Percentiles rank a stretch among this genome's conserved stretches.
Conservation (phyloP, 2,888 invertebrate genomes). For the Rhingia campestris region DNA sequence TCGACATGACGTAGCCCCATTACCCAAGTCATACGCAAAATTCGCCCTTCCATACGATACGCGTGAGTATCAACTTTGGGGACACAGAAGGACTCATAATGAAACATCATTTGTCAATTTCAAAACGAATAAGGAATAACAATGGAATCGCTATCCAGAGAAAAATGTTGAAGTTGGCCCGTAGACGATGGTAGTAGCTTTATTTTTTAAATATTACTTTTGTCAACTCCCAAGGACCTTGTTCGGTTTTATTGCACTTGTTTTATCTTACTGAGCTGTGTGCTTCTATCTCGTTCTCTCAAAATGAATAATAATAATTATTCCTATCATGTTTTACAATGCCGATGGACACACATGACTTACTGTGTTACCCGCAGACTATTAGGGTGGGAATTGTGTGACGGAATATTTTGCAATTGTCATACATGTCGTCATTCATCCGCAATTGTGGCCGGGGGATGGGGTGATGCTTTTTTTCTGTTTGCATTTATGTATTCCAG, state of each 20-base stretch:
- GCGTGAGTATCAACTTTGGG: slow-evolving; percentile 43
- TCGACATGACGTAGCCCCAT: slow-evolving; percentile 10
- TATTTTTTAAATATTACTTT: slow-evolving; percentile 46
- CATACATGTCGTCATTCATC: slow-evolving; percentile 50
- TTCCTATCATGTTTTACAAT: slow-evolving; percentile 69
- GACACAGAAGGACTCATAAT: slow-evolving; percentile 67
- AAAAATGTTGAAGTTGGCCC: slow-evolving; percentile 50
- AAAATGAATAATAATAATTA: slow-evolving; percentile 72
- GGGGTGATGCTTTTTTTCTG: neutral
- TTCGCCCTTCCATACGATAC: slow-evolving; percentile 1
- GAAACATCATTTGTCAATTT: slow-evolving; percentile 75
- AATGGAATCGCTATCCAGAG: slow-evolving; percentile 66
- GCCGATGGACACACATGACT: slow-evolving; percentile 66
- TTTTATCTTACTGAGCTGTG: slow-evolving; percentile 1
- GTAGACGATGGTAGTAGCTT: slow-evolving; percentile 19
- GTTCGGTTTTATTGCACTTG: slow-evolving; percentile 68
- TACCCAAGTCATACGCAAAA: slow-evolving; percentile 21
- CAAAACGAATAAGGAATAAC: slow-evolving; percentile 71
- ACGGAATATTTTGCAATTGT: slow-evolving; percentile 55
- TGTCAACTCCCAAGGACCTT: slow-evolving; percentile 65
- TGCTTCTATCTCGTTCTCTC: slow-evolving; percentile 45
- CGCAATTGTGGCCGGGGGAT: neutral
- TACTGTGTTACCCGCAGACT: slow-evolving; percentile 38
- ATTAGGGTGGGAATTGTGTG: slow-evolving; percentile 17
- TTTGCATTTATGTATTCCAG: slow-evolving; percentile 22